Percentiles rank a stretch among this genome's conserved stretches.
These are phyloP conservation scores for Ceramica pisi DNA, from an alignment of 2,888 invertebrate species.

Conservation along the genomic window DNA sequence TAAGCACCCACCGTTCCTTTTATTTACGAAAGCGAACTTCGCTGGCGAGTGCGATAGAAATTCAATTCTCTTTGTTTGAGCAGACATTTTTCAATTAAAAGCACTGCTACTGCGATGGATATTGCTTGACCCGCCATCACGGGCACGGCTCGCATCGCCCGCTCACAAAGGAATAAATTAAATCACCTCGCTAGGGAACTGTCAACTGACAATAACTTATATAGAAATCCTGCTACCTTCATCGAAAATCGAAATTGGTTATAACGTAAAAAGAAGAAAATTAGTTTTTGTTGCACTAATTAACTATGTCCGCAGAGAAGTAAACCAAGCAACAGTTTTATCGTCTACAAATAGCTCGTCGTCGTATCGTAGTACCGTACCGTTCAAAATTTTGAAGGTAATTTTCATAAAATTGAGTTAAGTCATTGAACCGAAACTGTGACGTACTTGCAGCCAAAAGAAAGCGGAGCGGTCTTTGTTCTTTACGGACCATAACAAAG, in stretches of 20 bases:
- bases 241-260: constrained; percentile 14
- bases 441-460: constrained; percentile 15
- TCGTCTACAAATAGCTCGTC: background rate
- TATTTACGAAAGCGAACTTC: constrained; percentile 35
- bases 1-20: constrained; percentile 15
- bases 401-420: constrained; percentile 27
- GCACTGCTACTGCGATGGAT: constrained; percentile 68
- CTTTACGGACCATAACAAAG: constrained; percentile 3
- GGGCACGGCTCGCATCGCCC: constrained; percentile 54
- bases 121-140: constrained; percentile 53
- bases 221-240: constrained; percentile 35
- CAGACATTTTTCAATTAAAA: constrained; percentile 84
- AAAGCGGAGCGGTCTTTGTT: constrained; percentile 25
- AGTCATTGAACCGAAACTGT: constrained; percentile 27
- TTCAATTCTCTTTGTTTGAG: constrained; percentile 79
- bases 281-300: background rate
- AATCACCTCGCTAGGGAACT: constrained; percentile 60
- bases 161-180: constrained; percentile 73
- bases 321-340: background rate
- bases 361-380: too few species aligned
- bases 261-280: background rate
- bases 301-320: background rate
- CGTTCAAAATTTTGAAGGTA: background rate
- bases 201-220: constrained; percentile 38
- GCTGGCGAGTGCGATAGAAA: constrained; percentile 73